Evolutionary conservation across 2,113 vertebrate species (phyloP), one percentile per base, ranked within the genome.

Genomic region (Phrynosoma platyrhinos): DNA sequence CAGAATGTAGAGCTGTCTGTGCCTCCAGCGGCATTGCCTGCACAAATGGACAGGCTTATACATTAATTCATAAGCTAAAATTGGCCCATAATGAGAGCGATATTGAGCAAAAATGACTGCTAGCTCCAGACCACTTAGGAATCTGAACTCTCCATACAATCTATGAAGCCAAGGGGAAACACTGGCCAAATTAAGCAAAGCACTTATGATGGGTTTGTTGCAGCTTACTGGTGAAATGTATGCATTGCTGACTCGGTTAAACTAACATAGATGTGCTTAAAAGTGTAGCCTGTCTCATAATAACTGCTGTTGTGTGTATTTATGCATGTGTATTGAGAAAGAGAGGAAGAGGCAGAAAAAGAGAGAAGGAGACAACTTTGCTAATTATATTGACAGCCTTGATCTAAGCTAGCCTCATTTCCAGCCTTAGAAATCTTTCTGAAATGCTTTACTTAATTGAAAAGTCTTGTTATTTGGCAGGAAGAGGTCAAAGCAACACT

Each of bases 41-140:
- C 92, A 88, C 89, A 95, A 96, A 96, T 94, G 90, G 92, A 93
- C 92, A 92, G 88, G 82, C 90, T 95, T 96, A 94, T 96, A 95
- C 95, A 95, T 96, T 72, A 95, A 95, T 96, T 92, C 95, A 95
- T 95, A 95, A 94, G 90, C 94, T 90, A 82, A 93, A 95, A 94
- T 95, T 94, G 95, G 91, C 89, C 93, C 93, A 79, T 95, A 96
- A 96, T 91, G 92, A 94, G 92, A 81, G 85, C 91, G 92, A 91
- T 91, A 93, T 94, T 92, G 93, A 93, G 90, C 82, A 95, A 95
- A 94, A 92, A 87, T 91, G 47, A 89, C 93, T 92, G 69, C 81
- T 72, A 32, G 5, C 87, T 93, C 89, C 80, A 91, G 90, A 92
- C 87, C 90, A 93, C 92, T 93, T 88, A 92, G 90, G 92, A 93